Evolutionary conservation across 2,888 invertebrate species (phyloP).

Genomic region (Aethes cnicana): DNA sequence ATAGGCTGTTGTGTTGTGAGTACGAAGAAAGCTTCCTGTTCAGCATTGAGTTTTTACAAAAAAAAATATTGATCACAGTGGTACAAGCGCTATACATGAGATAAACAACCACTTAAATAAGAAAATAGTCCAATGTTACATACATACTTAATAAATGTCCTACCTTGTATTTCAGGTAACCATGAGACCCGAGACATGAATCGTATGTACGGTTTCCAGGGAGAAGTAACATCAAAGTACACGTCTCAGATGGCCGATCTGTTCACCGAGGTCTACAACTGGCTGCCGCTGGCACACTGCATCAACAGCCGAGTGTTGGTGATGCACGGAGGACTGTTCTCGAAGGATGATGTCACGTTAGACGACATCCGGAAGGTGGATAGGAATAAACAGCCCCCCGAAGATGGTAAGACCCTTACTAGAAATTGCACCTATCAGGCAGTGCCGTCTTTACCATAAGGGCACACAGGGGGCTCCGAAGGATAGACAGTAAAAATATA

Average conservation of each 20-base stretch:
- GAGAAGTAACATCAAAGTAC: conserved; percentile 98
- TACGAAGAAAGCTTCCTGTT: too few relatives aligned
- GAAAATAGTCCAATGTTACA: too few relatives aligned
- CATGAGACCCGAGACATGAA: conserved; percentile 99
- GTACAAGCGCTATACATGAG: too few relatives aligned
- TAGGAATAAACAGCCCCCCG: conserved; percentile 97
- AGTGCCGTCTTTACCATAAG: not conserved
- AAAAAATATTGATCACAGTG: too few relatives aligned
- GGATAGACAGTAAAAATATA: too few relatives aligned
- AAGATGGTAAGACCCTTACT: conserved; percentile 85
- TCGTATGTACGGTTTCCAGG: conserved; percentile 99
- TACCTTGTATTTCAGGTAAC: conserved; percentile 87
- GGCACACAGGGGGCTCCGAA: too few relatives aligned
- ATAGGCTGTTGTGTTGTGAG: too few relatives aligned
- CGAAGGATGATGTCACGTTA: conserved; percentile 95
- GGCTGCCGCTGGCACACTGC: conserved; percentile 97
- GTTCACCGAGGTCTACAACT: conserved; percentile 99
- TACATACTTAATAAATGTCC: not conserved
- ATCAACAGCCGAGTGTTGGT: conserved; percentile 91
- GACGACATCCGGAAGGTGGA: conserved; percentile 94
- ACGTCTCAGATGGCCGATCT: conserved; percentile 96
- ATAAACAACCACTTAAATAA: too few relatives aligned
- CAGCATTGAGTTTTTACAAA: too few relatives aligned
- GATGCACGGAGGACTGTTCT: conserved; percentile 99
- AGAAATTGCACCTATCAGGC: not conserved